phyloP scores from a whole-genome alignment of 2,113 vertebrate species.

The Syrrhaptes paradoxus region DNA sequence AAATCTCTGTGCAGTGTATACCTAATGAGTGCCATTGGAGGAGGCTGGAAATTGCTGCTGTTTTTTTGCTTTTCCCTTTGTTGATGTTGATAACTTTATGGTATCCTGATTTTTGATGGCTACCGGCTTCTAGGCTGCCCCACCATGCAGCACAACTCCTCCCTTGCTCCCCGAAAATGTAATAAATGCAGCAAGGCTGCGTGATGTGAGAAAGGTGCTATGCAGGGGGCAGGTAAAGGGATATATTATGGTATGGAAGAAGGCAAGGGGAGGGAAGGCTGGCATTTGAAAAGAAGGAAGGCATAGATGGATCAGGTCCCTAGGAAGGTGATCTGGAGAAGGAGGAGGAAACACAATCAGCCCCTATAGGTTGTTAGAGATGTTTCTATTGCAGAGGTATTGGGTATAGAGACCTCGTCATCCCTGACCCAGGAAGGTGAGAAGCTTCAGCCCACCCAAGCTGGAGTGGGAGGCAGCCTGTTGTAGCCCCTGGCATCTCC shows the following conservation, averaged over 20 bases:
- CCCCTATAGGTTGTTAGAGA: neutral
- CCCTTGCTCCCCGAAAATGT: neutral
- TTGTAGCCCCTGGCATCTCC: neutral
- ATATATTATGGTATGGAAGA: neutral
- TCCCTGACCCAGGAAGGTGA: neutral
- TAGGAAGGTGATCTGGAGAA: neutral
- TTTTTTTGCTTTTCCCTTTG: neutral
- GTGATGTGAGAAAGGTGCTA: neutral
- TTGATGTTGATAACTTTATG: constrained; percentile 5
- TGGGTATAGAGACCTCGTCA: neutral
- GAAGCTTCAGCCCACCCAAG: neutral
- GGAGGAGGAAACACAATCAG: neutral
- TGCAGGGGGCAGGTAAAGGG: neutral
- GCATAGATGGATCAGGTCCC: accelerated
- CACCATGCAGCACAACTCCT: neutral
- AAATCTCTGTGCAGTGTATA: neutral
- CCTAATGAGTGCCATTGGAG: neutral
- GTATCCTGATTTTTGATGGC: neutral
- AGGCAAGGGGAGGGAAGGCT: neutral
- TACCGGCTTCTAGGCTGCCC: neutral
- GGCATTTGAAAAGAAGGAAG: neutral
- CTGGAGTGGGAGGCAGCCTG: neutral
- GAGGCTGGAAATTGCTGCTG: constrained; percentile 1
- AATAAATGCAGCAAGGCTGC: neutral
- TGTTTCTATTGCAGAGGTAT: neutral